Conservation (phyloP, 2,888 invertebrate genomes). For the Seira sanloemensis region DNA sequence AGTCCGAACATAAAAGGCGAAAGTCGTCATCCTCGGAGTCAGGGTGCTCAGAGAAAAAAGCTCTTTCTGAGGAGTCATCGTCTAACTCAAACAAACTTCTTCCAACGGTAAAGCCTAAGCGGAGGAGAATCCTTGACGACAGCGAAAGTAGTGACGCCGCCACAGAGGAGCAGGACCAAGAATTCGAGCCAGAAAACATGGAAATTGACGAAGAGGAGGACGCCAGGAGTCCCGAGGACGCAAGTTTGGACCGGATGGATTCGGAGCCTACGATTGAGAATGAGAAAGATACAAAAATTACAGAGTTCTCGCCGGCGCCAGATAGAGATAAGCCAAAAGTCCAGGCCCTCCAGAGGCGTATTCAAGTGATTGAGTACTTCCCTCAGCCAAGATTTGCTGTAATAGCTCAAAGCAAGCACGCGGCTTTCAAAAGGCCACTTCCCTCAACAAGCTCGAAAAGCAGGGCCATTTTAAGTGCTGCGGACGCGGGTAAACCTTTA, state of each 20-base stretch:
- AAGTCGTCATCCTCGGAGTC: too few species aligned
- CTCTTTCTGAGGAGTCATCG: too few species aligned
- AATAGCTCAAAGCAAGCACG: slow-evolving; percentile 17
- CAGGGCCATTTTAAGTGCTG: neutral
- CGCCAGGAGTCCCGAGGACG: too few species aligned
- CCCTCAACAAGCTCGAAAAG: neutral
- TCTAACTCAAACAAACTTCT: too few species aligned
- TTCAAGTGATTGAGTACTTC: slow-evolving; percentile 13
- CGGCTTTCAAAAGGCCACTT: slow-evolving; percentile 13
- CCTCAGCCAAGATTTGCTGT: slow-evolving; percentile 30
- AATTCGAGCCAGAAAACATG: too few species aligned
- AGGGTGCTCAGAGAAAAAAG: too few species aligned
- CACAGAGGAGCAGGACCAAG: too few species aligned
- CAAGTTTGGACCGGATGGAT: neutral
- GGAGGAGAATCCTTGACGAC: too few species aligned
- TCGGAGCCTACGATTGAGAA: neutral
- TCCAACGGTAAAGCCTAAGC: too few species aligned
- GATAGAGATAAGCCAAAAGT: neutral
- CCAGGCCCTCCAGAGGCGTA: neutral
- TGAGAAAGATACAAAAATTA: neutral
- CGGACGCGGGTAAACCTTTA: neutral
- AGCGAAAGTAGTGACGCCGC: too few species aligned
- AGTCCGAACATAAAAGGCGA: too few species aligned
- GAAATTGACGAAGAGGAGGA: slow-evolving; percentile 21
- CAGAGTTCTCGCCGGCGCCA: neutral